phyloP scores from a whole-genome alignment of 2,797 vertebrate genomes.

The Alauda arvensis region DNA sequence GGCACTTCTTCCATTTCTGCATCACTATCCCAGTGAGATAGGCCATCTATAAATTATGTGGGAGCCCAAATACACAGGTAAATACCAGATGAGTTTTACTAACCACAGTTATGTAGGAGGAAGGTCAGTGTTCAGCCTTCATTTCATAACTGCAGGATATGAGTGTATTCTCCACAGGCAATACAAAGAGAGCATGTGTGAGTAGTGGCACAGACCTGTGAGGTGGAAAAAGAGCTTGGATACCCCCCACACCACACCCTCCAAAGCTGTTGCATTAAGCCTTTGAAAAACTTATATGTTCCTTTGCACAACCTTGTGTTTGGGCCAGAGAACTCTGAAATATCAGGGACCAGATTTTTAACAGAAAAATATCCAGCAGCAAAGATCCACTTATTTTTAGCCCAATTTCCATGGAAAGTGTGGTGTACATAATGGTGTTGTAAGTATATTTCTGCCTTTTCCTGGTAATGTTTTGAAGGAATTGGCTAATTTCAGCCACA shows the following conservation, averaged over 20 bases:
- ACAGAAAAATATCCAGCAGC: not conserved
- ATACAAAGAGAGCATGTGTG: not conserved
- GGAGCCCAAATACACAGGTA: not conserved
- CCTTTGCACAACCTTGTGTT: not conserved
- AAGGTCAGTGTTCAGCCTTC: not conserved
- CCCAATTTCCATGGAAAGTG: not conserved
- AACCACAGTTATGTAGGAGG: not conserved
- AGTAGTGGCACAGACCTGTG: not conserved
- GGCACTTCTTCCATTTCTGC: not conserved
- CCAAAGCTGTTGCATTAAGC: not conserved
- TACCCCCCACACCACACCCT: fast-evolving
- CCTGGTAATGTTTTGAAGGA: not conserved
- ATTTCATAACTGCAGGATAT: not conserved
- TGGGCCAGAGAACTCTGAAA: not conserved
- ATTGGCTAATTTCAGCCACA: not conserved
- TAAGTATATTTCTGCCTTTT: not conserved
- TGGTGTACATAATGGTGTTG: fast-evolving
- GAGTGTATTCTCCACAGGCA: not conserved
- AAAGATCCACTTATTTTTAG: not conserved
- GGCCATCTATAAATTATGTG: not conserved
- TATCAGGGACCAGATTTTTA: not conserved
- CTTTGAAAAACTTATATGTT: not conserved
- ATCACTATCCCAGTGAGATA: not conserved
- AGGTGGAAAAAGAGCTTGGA: not conserved
- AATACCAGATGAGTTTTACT: not conserved